Base-by-base conservation (phyloP, 1,140 invertebrate species). In the Teleogryllus occipitalis region DNA sequence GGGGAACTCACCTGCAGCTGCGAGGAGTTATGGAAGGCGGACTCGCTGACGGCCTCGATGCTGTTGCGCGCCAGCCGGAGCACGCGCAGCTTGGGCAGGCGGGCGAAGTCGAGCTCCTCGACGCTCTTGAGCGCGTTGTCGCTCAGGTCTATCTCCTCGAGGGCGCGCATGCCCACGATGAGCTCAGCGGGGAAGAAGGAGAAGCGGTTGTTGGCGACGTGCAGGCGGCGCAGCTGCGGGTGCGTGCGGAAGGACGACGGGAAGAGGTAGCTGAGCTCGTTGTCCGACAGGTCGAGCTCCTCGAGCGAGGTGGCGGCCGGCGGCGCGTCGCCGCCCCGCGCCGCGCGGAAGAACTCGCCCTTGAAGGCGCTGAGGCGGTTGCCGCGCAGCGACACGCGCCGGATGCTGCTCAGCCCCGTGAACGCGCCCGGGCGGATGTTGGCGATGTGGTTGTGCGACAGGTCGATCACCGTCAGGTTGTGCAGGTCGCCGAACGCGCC, bases 1-100 rank as follows among this genome's bases (percentile, higher is more conserved):
- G 27, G 10, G 54, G 54, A 1, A 3, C 54, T 65, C 54, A 65
- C 54, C 54, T 97, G 95, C 78, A 97, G 87, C 86, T 96, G 95
- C 0, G 94, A 92, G 0, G 95, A 97, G 84, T 97, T 97, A 82
- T 96, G 92, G 85, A 97, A 97, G 0, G 95, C 93, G 87, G 94
- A 92, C 87, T 96, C 94, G 81, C 92, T 93, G 14, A 97, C 90
- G 79, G 90, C 89, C 83, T 95, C 93, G 81, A 97, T 89, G 81
- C 91, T 86, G 84, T 97, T 97, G 79, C 91, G 84, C 0, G 91
- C 89, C 14, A 97, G 84, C 81, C 92, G 86, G 46, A 97, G 84
- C 5, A 87, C 87, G 79, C 91, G 88, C 5, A 97, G 86, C 78
- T 91, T 88, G 7, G 92, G 92, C 47, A 96, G 87, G 75, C 94